Conservation (phyloP, 2,888 invertebrate genomes). For the Pandemis cinnamomeana region DNA sequence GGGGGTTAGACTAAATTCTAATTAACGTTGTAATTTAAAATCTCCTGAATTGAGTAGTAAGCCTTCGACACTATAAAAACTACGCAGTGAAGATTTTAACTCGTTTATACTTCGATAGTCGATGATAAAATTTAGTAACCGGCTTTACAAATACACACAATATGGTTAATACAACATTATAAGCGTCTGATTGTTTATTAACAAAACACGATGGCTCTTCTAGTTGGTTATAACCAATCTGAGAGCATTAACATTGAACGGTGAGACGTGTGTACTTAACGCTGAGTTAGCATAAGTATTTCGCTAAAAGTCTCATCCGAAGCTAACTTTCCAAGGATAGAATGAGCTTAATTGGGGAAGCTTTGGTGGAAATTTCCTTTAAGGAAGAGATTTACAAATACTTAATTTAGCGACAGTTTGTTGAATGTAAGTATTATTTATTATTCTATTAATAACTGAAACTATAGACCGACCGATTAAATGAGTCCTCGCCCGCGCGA, state of each 20-base stretch:
- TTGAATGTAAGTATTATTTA: neutral
- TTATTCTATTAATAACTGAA: no score
- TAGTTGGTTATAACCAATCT: constrained; percentile 42
- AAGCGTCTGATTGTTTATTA: neutral
- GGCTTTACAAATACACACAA: no score
- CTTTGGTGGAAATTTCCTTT: constrained; percentile 41
- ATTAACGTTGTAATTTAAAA: no score
- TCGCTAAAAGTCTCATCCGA: constrained; percentile 69
- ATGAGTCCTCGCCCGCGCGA: no score
- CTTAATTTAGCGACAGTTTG: neutral
- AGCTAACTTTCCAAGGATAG: constrained; percentile 51
- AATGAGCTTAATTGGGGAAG: constrained; percentile 56
- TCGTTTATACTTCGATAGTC: no score
- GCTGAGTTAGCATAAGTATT: constrained; percentile 71
- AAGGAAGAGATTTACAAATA: constrained; percentile 19
- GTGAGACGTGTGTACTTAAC: constrained; percentile 69
- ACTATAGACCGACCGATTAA: no score
- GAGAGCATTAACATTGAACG: constrained; percentile 66
- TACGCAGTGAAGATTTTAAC: no score
- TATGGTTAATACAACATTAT: no score
- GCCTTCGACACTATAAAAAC: no score
- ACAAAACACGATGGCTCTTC: constrained; percentile 39
- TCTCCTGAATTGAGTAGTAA: no score
- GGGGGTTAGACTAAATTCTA: no score
- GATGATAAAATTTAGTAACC: no score